phyloP scores from a whole-genome alignment of 2,797 vertebrate species.

The Danio tinwini region DNA sequence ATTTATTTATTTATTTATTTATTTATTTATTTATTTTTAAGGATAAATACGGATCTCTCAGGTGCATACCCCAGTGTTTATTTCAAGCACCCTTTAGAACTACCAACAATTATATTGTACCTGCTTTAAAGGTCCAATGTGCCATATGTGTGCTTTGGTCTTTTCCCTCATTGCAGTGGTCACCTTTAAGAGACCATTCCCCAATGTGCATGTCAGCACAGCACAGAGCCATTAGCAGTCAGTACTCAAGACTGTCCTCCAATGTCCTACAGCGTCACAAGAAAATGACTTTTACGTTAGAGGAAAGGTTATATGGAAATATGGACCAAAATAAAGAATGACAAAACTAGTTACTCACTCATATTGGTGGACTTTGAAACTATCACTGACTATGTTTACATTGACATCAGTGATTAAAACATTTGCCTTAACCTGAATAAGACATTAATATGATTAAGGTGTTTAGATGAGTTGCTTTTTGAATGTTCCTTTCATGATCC shows the following conservation, averaged over 20 bases:
- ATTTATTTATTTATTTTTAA: too few relatives aligned
- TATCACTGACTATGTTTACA: too few relatives aligned
- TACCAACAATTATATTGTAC: constrained; percentile 62
- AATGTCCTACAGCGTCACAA: constrained; percentile 31
- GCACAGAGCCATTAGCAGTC: constrained; percentile 15
- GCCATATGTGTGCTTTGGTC: constrained; percentile 32
- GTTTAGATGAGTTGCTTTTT: too few relatives aligned
- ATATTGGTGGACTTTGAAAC: not conserved
- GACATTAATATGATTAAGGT: too few relatives aligned
- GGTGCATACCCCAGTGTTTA: constrained; percentile 1
- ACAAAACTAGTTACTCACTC: not conserved
- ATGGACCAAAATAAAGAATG: constrained; percentile 8
- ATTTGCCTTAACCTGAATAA: too few relatives aligned
- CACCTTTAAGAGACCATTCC: constrained; percentile 35
- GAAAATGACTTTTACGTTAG: not conserved
- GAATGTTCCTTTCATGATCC: too few relatives aligned
- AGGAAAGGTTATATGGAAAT: constrained; percentile 14
- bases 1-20: too few relatives aligned
- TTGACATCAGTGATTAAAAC: too few relatives aligned
- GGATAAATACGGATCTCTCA: too few relatives aligned
- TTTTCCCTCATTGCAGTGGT: not conserved
- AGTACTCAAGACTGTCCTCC: constrained; percentile 24
- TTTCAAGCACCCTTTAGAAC: not conserved
- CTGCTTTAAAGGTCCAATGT: constrained; percentile 14
- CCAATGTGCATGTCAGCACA: constrained; percentile 14